phyloP scores from a whole-genome alignment of 1,140 invertebrate species.

The Phymorhynchus buccinoides region DNA sequence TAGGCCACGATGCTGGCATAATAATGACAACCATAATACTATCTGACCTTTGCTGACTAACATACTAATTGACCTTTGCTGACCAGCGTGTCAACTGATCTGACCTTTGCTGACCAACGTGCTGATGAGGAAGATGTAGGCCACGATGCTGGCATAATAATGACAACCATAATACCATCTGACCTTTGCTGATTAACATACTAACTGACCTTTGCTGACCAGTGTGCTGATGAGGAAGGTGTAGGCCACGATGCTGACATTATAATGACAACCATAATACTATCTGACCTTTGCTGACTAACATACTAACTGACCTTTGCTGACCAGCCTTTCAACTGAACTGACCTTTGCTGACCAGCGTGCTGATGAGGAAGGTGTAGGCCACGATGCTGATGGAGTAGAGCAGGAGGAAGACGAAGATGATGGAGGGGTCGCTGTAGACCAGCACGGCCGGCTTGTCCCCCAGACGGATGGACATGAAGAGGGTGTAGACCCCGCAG shows the following conservation, averaged over 20 bases:
- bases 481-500: slow-evolving; percentile 75
- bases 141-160: too few species aligned
- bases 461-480: slow-evolving; percentile 67
- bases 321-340: too few species aligned
- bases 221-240: slow-evolving; percentile 76
- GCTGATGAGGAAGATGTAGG: slow-evolving; percentile 76
- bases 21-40: too few species aligned
- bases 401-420: slow-evolving; percentile 75
- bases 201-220: slow-evolving; percentile 80
- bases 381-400: slow-evolving; percentile 76
- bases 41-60: too few species aligned
- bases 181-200: too few species aligned
- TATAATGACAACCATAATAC: too few species aligned
- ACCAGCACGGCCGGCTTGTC: slow-evolving; percentile 70
- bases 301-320: too few species aligned
- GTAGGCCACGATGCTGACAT: slow-evolving; percentile 76
- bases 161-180: too few species aligned
- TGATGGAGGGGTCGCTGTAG: slow-evolving; percentile 74
- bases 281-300: too few species aligned
- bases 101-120: slow-evolving; percentile 79
- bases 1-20: too few species aligned
- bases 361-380: slow-evolving; percentile 76
- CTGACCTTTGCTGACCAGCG: slow-evolving; percentile 79
- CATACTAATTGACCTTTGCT: too few species aligned
- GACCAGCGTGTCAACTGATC: too few species aligned